Evolutionary conservation across 2,113 vertebrate genomes (phyloP).

Genomic region (Cinclus cinclus): DNA sequence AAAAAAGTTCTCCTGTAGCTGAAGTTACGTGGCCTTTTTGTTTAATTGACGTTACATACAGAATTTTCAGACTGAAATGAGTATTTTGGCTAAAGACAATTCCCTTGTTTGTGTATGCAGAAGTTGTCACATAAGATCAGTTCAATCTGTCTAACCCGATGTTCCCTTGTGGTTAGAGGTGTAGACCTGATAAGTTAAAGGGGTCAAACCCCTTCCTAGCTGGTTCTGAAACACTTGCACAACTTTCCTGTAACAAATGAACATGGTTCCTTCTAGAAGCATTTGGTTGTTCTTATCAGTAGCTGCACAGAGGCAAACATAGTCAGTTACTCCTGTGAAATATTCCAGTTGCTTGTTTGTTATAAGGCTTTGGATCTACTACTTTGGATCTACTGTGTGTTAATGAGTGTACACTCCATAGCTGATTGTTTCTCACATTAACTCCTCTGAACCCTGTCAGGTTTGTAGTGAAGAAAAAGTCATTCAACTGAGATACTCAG

Average conservation of each 20-base stretch:
- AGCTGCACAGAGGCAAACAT: neutral
- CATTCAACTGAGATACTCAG: neutral
- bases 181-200: neutral
- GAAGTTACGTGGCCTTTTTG: neutral
- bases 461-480: neutral
- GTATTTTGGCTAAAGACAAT: neutral
- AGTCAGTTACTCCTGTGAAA: neutral
- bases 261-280: neutral
- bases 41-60: neutral
- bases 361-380: neutral
- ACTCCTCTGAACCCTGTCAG: neutral
- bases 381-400: neutral
- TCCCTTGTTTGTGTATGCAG: neutral
- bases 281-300: neutral
- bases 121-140: neutral
- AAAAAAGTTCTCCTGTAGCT: neutral
- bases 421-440: neutral
- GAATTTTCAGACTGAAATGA: neutral
- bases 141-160: neutral
- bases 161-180: neutral
- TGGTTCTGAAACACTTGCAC: neutral
- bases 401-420: neutral
- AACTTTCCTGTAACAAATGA: neutral
- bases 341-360: neutral
- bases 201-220: neutral